Conservation (phyloP, 2,888 invertebrate genomes). For the Clanis bilineata region DNA sequence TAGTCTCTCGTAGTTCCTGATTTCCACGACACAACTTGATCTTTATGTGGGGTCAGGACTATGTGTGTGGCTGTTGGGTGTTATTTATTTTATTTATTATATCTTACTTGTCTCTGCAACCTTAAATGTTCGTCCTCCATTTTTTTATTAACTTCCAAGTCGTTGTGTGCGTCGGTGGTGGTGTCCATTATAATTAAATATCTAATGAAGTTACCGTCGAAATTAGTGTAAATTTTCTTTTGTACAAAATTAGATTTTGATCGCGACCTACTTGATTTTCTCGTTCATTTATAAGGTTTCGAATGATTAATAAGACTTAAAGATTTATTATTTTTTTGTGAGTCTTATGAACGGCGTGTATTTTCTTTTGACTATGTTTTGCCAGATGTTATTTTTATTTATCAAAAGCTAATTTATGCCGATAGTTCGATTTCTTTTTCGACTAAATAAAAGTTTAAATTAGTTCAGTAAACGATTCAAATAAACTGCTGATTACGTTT, state of each 20-base stretch:
- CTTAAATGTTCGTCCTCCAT: slow-evolving; percentile 70
- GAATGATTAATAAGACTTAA: not conserved
- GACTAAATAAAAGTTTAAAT: not conserved
- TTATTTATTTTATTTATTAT: too few relatives aligned
- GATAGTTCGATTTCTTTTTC: too few relatives aligned
- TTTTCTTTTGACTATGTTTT: too few relatives aligned
- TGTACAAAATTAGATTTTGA: slow-evolving; percentile 1
- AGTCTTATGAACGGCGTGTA: too few relatives aligned
- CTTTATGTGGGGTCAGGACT: too few relatives aligned
- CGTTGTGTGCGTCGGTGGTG: slow-evolving; percentile 26
- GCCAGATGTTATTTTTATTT: too few relatives aligned
- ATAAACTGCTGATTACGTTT: not conserved
- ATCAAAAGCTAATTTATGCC: too few relatives aligned
- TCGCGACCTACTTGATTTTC: slow-evolving; percentile 12
- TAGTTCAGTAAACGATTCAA: not conserved
- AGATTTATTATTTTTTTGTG: not conserved
- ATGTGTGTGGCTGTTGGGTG: too few relatives aligned
- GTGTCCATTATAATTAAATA: slow-evolving; percentile 9
- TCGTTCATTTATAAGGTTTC: not conserved
- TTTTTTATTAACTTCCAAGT: slow-evolving; percentile 58
- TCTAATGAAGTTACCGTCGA: not conserved
- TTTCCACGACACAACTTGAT: too few relatives aligned
- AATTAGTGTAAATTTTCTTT: slow-evolving; percentile 9
- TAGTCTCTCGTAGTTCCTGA: too few relatives aligned
- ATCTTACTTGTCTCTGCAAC: slow-evolving; percentile 62